Conservation (phyloP, 2,888 invertebrate genomes). For the Eurytoma adleriae region DNA sequence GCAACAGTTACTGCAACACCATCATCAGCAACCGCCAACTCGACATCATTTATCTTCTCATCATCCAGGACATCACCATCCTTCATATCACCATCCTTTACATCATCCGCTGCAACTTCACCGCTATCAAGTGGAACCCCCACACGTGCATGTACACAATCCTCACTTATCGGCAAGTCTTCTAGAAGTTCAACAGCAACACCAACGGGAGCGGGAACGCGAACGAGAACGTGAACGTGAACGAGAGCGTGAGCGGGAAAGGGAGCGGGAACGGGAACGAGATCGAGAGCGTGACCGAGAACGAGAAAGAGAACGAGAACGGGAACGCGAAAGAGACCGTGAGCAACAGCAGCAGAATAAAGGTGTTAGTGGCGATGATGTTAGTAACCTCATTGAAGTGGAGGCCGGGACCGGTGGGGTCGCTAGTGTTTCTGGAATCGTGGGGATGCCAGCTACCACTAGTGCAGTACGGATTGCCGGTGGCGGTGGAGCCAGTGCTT, state of each 20-base stretch:
- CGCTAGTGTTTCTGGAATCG: slow-evolving; percentile 44
- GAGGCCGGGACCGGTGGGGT: slow-evolving; percentile 71
- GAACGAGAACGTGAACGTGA: slow-evolving; percentile 22
- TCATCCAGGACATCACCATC: slow-evolving; percentile 49
- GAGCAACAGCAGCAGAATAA: slow-evolving; percentile 51
- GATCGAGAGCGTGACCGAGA: slow-evolving; percentile 52
- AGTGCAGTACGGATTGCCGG: slow-evolving; percentile 75
- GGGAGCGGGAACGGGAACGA: slow-evolving; percentile 60
- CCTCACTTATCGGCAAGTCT: slow-evolving; percentile 61
- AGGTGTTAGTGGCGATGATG: slow-evolving; percentile 25
- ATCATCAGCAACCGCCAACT: slow-evolving; percentile 59
- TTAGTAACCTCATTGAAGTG: slow-evolving; percentile 67
- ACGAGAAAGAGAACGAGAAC: slow-evolving; percentile 59
- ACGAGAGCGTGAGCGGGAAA: slow-evolving; percentile 16
- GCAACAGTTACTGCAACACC: slow-evolving; percentile 65
- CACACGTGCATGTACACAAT: slow-evolving; percentile 54
- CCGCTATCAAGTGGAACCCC: slow-evolving; percentile 33
- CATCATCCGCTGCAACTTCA: slow-evolving; percentile 52
- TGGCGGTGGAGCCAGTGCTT: slow-evolving; percentile 73
- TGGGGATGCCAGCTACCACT: slow-evolving; percentile 69
- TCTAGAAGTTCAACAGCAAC: slow-evolving; percentile 58
- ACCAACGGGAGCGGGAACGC: slow-evolving; percentile 58
- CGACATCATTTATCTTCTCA: slow-evolving; percentile 55
- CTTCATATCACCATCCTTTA: slow-evolving; percentile 55
- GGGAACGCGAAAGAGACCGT: slow-evolving; percentile 38